Percentiles rank a stretch among this genome's conserved stretches.
These are phyloP conservation scores for Andrena praecox DNA, from an alignment of 2,888 invertebrate genomes.

Conservation along the genomic window DNA sequence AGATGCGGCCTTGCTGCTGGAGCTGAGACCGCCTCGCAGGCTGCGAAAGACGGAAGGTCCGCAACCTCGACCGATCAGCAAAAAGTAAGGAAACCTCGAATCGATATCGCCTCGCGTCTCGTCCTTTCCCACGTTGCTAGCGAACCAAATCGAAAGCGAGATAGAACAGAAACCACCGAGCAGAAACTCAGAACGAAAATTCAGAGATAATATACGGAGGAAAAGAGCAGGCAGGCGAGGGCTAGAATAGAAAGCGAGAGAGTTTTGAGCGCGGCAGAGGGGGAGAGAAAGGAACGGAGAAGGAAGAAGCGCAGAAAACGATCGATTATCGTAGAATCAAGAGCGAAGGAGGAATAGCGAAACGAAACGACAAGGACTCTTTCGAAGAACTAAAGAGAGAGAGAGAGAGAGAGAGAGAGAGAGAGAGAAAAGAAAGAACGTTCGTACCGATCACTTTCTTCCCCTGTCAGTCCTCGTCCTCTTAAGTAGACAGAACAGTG, in stretches of 20 bases:
- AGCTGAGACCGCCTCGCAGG: constrained; percentile 81
- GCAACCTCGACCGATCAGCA: constrained; percentile 75
- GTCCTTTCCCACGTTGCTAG: constrained; percentile 55
- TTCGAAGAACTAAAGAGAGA: neutral
- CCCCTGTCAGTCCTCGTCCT: neutral
- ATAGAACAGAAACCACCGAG: constrained; percentile 7
- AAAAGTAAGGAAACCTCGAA: constrained; percentile 80
- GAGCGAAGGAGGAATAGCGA: constrained; percentile 12
- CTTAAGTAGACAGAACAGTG: constrained; percentile 2
- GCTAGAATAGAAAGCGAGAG: neutral
- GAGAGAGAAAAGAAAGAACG: neutral
- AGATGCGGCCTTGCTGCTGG: constrained; percentile 79
- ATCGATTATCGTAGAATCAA: neutral
- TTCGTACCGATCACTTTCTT: neutral
- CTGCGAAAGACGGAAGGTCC: constrained; percentile 77
- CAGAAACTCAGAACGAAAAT: neutral
- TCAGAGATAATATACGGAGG: constrained; percentile 13
- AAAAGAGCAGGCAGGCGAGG: constrained; percentile 15
- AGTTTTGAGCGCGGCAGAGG: constrained; percentile 36
- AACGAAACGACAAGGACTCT: neutral
- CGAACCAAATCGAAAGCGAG: constrained; percentile 38
- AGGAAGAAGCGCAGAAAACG: neutral
- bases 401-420: neutral
- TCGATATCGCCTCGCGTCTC: constrained; percentile 67
- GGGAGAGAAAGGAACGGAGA: constrained; percentile 16